phyloP scores from a whole-genome alignment of 2,888 invertebrate species.

The Caenorhabditis parvicauda region DNA sequence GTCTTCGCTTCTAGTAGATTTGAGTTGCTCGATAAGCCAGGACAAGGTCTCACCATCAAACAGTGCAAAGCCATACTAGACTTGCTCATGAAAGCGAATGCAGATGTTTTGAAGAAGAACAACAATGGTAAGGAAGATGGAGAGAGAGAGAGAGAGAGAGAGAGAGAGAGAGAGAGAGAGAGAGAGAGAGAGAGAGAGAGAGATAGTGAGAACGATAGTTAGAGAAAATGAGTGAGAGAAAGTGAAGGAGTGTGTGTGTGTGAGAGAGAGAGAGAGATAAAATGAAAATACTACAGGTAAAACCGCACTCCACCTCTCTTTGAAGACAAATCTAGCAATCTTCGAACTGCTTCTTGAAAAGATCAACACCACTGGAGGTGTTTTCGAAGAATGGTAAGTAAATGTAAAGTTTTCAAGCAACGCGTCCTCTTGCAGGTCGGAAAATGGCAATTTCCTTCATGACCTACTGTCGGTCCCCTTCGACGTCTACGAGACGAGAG shows the following conservation, averaged over 20 bases:
- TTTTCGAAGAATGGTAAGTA: slow-evolving; percentile 27
- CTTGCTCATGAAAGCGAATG: no score
- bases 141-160: no score
- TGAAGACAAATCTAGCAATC: slow-evolving; percentile 26
- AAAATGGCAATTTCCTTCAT: slow-evolving; percentile 26
- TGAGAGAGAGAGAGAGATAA: no score
- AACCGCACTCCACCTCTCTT: slow-evolving; percentile 32
- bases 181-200: no score
- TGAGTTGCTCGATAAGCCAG: neutral
- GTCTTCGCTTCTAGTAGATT: slow-evolving; percentile 23
- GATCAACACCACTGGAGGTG: slow-evolving; percentile 7
- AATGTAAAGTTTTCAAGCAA: neutral
- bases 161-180: no score
- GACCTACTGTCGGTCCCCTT: slow-evolving; percentile 24
- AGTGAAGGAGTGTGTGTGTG: no score
- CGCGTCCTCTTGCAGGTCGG: neutral
- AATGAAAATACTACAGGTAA: slow-evolving; percentile 15
- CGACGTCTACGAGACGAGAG: slow-evolving; percentile 19
- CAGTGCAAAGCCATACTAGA: no score
- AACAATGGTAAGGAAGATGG: no score
- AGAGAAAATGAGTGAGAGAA: no score
- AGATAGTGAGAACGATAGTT: no score
- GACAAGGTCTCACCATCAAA: neutral
- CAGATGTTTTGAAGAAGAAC: no score
- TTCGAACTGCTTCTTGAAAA: slow-evolving; percentile 23